Base-by-base conservation (phyloP, 2,797 vertebrate genomes). In the Aeoliscus strigatus region DNA sequence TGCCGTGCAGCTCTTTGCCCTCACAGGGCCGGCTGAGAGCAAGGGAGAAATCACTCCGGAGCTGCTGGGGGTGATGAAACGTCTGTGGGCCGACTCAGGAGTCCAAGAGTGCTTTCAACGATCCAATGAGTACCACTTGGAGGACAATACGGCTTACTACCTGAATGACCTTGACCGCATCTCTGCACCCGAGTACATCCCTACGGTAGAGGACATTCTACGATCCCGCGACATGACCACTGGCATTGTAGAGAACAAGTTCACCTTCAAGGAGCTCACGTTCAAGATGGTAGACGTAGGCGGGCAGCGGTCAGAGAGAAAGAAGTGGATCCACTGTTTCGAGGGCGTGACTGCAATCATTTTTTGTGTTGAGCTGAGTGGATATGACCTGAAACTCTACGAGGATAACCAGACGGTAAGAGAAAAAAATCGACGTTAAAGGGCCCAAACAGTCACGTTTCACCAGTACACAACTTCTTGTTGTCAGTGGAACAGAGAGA, bases 211-310 rank as follows among this genome's bases (percentile, higher is more conserved):
- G 87, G 96, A 99, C 77, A 99, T 99, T 82, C 85, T 99, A 27
- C 90, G 96, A 27, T 99, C 96, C 46, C 92, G 96, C 26, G 96
- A 99, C 87, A 99, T 99, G 96, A 99, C 96, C 73, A 99, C 96
- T 0, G 96, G 96, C 75, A 99, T 99, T 25, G 96, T 99, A 80
- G 96, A 99, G 86, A 99, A 99, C 85, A 98, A 97, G 83, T 99
- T 99, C 87, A 99, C 96, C 76, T 99, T 99, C 88, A 99, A 99
- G 83, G 96, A 99, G 88, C 96, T 99, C 79, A 99, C 96, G 60
- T 99, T 99, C 90, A 98, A 99, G 90, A 99, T 99, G 96, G 96
- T 99, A 51, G 96, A 99, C 0, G 96, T 99, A 73, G 96, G 96
- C 3, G 96, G 96, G 18, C 96, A 99, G 83, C 88, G 96, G 21